Evolutionary conservation across 2,888 invertebrate species (phyloP), one percentile per base, ranked within the genome.

Genomic region (Omphaloscelis lunosa): DNA sequence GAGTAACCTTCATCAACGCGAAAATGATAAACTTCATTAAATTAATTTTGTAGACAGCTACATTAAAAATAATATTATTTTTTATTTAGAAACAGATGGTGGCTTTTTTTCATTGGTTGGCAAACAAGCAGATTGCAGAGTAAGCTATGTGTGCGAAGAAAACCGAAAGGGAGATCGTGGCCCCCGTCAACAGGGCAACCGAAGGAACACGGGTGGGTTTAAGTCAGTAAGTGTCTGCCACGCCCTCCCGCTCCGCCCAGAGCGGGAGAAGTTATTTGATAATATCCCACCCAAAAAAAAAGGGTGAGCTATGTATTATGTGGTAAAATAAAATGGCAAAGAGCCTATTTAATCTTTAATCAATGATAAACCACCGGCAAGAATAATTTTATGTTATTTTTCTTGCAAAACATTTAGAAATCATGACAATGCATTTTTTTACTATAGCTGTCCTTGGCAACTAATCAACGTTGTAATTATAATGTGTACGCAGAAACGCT

Each of bases 31-130:
- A 73, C 23, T 80, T 59, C 29, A 62, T 70, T 34, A 62, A 59
- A 68, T 69, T 76, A 75, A 76, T 80, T 61, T 71, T 73, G 29
- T 81, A 71, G 69, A 62, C 39, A 56, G 76, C 0, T 8, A 48
- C 20, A 39, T n/a, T 1, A 45, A 39, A 63, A 41, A 45, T 20
- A 23, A 17, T 56, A 34, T 34, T 6, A 11, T n/a, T 5, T 75
- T 75, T 34, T 34, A 9, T 72, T 48, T n/a, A 9, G 2, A 45
- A 45, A 72, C 6, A 9, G 4, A 17, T 29, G 8, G n/a, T 27
- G 3, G 15, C 2, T 48, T 7, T 45, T 0, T 58, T 2, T 23
- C 3, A 23, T 41, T 72, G 0, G 8, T 72, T 29, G 7, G 0
- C 7, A 17, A 11, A 53, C 23, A 41, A 41, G 27, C 20, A 20